Conservation (phyloP, 2,113 vertebrate species). For the Peromyscus maniculatus region DNA sequence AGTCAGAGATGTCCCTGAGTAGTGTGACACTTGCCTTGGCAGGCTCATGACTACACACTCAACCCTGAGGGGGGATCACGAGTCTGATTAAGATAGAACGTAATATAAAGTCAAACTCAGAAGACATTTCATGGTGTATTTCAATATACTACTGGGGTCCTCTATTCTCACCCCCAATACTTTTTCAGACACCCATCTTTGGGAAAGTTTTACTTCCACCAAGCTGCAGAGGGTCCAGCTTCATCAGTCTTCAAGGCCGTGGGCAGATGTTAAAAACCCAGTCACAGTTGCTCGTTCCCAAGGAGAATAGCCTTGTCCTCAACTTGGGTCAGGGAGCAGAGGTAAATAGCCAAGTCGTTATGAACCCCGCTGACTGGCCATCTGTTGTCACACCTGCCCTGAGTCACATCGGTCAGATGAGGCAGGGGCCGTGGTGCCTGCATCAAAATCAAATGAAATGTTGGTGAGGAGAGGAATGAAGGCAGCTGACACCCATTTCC, state of each 20-base stretch:
- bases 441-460: slow-evolving; percentile 68
- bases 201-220: not conserved
- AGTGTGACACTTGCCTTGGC: not conserved
- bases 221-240: not conserved
- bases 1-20: not conserved
- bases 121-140: not conserved
- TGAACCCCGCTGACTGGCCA: not conserved
- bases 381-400: too few relatives aligned
- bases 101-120: not conserved
- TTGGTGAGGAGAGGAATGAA: slow-evolving; percentile 72
- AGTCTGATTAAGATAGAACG: slow-evolving; percentile 4
- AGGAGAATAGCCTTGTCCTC: not conserved
- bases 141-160: not conserved
- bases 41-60: not conserved
- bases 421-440: not conserved
- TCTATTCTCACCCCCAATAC: not conserved
- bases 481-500: slow-evolving; percentile 69
- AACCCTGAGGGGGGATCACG: not conserved
- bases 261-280: not conserved
- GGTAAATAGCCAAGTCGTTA: not conserved
- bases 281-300: not conserved
- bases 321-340: not conserved
- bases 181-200: not conserved
- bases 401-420: too few relatives aligned
- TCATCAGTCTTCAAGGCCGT: not conserved